Evolutionary conservation across 92 coral and sea anemone species (phyloP), one percentile per base, ranked within the genome.

Genomic region (Epizoanthus fatuus): DNA sequence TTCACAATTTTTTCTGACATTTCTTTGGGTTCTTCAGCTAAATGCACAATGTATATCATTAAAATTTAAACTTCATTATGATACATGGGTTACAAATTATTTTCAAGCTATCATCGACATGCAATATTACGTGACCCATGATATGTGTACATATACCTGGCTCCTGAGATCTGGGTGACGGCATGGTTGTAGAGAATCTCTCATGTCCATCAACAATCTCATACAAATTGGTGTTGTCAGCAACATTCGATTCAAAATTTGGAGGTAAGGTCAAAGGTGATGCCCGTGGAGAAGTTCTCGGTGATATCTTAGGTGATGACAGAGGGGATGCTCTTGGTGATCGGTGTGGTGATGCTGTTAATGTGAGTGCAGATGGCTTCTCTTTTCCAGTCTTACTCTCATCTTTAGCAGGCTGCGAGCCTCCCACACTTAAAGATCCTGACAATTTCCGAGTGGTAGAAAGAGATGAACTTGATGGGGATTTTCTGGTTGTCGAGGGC

Each of bases 121-220:
- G 49, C 5, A 44, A 4, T 29, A 5, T 44, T 44, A 44, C 2
- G 47, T 47, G 52, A 47, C 9, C 53, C 53, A 11, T 8, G 2
- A 8, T 49, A 49, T 3, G 11, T 49, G 9, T 8, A 49, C 53
- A 49, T 49, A 42, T 77, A 77, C 70, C 82, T 77, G 82, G n/a
- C 49, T 66, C 72, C 49, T 66, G 2, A 15, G 81, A 35, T 56
- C 64, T 44, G n/a, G 69, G 10, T 17, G 82, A 38, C 2, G 69
- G 58, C 22, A 58, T 40, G 10, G 70, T 59, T 8, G 82, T 77
- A 12, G 53, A 49, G 53, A 64, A 8, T 2, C 16, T 77, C 11
- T 77, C 69, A 20, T 45, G 6, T 35, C 49, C 10, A 19, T 77
- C 82, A 11, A 77, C 82, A 77, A 77, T 59, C 56, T 77, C 82